Evolutionary conservation across 1,140 invertebrate species (phyloP).

Genomic region (Armadillidium nasatum): DNA sequence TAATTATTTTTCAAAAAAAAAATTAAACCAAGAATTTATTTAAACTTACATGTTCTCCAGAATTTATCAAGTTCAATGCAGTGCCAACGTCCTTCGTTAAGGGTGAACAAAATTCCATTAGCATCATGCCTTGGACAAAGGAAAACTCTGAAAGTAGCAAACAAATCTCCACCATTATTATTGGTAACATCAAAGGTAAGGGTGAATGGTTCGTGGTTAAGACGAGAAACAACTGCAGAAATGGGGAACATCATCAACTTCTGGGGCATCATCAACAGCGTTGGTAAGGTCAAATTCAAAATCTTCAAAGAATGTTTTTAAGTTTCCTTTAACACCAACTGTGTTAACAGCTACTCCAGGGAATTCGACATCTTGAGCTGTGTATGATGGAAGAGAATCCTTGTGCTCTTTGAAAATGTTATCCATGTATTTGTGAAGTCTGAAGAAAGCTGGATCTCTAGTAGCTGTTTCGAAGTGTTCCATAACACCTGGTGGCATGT

Average conservation of each 20-base stretch:
- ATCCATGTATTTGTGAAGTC: slow-evolving; percentile 59
- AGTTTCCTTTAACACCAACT: slow-evolving; percentile 61
- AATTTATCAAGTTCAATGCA: slow-evolving; percentile 66
- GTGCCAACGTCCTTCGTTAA: slow-evolving; percentile 58
- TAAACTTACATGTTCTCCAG: slow-evolving; percentile 44
- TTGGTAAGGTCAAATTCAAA: slow-evolving; percentile 64
- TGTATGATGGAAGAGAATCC: slow-evolving; percentile 46
- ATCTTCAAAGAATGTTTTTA: slow-evolving; percentile 66
- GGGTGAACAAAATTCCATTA: slow-evolving; percentile 55
- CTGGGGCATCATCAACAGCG: slow-evolving; percentile 51
- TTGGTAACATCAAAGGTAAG: slow-evolving; percentile 58
- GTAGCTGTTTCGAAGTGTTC: slow-evolving; percentile 56
- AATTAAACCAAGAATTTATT: too few species aligned
- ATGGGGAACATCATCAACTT: slow-evolving; percentile 36
- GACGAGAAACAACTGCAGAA: slow-evolving; percentile 56
- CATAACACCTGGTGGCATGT: slow-evolving; percentile 51
- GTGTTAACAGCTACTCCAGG: slow-evolving; percentile 61
- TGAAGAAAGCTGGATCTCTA: slow-evolving; percentile 63
- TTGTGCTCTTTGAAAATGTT: slow-evolving; percentile 54
- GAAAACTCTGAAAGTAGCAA: slow-evolving; percentile 57
- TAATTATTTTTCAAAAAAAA: too few species aligned
- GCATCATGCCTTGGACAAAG: slow-evolving; percentile 65
- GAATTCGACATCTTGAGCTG: slow-evolving; percentile 52
- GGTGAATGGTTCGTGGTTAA: slow-evolving; percentile 62
- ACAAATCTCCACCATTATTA: slow-evolving; percentile 54